A percentile compares a stretch with the other conserved stretches of the same genome.
These are phyloP conservation scores for Venturia canescens DNA, from an alignment of 1,140 invertebrate genomes.

Conservation along the genomic window DNA sequence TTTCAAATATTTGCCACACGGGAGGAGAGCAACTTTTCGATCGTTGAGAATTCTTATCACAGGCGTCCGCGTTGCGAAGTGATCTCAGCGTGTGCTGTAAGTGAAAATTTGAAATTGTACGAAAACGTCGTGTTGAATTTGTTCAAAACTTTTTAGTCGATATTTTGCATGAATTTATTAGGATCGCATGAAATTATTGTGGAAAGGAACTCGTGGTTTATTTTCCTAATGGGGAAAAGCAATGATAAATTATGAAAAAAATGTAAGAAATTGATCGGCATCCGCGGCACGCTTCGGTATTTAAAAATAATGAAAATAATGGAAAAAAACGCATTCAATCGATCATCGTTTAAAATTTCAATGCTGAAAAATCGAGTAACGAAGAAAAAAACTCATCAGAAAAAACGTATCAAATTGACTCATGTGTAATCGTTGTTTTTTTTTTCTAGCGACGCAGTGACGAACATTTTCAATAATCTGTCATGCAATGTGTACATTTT, in stretches of 20 bases:
- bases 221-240: not conserved
- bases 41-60: too few relatives aligned
- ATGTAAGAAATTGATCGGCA: not conserved
- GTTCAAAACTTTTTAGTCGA: too few relatives aligned
- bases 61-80: too few relatives aligned
- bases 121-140: too few relatives aligned
- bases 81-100: too few relatives aligned
- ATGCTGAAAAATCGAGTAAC: constrained; percentile 17
- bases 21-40: too few relatives aligned
- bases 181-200: not conserved
- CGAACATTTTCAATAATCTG: constrained; percentile 75
- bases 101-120: too few relatives aligned
- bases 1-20: too few relatives aligned
- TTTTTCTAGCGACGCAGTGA: constrained; percentile 67
- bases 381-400: constrained; percentile 32
- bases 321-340: constrained; percentile 31
- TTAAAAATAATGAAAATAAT: too few relatives aligned
- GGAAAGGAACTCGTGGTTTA: not conserved
- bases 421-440: constrained; percentile 73
- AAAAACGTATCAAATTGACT: constrained; percentile 62
- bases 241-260: too few relatives aligned
- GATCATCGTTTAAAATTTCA: constrained; percentile 64
- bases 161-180: too few relatives aligned
- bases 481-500: constrained; percentile 72
- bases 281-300: not conserved